Evolutionary conservation across 2,888 invertebrate species (phyloP), one percentile per base, ranked within the genome.

Genomic region (Pammene fasciana): DNA sequence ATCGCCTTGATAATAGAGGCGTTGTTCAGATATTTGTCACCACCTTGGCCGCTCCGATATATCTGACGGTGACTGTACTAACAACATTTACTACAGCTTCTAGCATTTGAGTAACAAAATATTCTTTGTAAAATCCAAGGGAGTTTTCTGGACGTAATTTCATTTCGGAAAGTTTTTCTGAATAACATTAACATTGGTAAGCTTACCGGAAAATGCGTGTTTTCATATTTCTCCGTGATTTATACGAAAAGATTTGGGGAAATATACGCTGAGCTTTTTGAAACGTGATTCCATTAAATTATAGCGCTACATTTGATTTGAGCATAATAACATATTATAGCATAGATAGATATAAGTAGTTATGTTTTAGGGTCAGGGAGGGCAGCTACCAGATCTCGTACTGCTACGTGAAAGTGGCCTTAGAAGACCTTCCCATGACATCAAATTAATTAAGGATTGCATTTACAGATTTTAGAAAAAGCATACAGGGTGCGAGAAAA

Each of bases 201-300:
- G 50, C 62, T 50, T 38, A 62, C n/a, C 18, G 62, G 41, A 11
- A 62, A 52, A 62, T 62, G 16, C 50, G 59, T 59, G 26, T 34
- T 62, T 62, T 62, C 50, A 50, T 52, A 62, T 62, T 62, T 62
- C 26, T 52, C 18, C 50, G 38, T 62, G 62, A 62, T 62, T 62
- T 62, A 62, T 62, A 41, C 38, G 38, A 52, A 26, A 59, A 52
- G 62, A 18, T 62, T 41, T 26, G 41, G 52, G 41, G 50, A 62
- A 52, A 62, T 61, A 61, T 52, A 52, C 8, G 61, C 61, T 41
- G 62, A 52, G 62, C 18, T 16, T 43, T 61, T 38, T 9, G 5
- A 52, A 62, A 61, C 50, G 61, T 38, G 38, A 2, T 52, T 50
- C 38, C 50, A 50, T 61, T 61, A 50, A 48, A 61, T 48, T 38